Percentiles rank a stretch among this genome's conserved stretches.
Conservation (phyloP, 2,113 vertebrate species). For the Pterocles burchelli region DNA sequence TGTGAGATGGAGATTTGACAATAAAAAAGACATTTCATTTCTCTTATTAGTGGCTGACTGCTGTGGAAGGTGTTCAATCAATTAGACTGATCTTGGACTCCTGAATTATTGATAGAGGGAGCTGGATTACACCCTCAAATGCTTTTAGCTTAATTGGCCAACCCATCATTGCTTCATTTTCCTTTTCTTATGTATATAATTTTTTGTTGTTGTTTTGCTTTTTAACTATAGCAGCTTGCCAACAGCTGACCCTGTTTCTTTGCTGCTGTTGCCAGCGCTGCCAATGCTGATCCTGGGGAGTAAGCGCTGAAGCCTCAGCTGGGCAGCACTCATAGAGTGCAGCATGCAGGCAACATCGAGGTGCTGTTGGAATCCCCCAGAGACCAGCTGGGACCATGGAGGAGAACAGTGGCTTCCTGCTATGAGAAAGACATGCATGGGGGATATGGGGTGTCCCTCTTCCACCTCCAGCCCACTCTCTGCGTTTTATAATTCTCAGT, state of each 20-base stretch:
- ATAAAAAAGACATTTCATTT: conserved; percentile 73
- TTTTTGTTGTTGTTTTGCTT: conserved; percentile 20
- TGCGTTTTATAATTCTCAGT: neutral
- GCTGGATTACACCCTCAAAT: conserved; percentile 75
- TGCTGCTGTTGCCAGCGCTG: neutral
- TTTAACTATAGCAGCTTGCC: conserved; percentile 3
- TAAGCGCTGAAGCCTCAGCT: fast-evolving
- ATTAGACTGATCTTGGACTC: conserved; percentile 59
- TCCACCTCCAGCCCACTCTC: neutral
- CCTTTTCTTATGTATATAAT: conserved; percentile 23
- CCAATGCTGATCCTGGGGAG: neutral
- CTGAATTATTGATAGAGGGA: conserved; percentile 72
- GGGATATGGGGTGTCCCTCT: neutral
- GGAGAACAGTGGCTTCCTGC: neutral
- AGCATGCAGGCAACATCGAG: neutral
- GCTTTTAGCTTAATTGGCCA: conserved; percentile 90
- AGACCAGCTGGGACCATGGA: neutral
- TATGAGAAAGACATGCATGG: fast-evolving
- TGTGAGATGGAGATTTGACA: conserved; percentile 63
- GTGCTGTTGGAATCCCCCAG: neutral
- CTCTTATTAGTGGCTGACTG: conserved; percentile 78
- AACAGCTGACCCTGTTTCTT: neutral
- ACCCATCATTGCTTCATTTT: conserved; percentile 73
- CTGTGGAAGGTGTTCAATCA: conserved; percentile 75
- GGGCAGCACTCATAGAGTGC: fast-evolving